Conservation (phyloP, 2,888 invertebrate species). For the Tridacna crocea region DNA sequence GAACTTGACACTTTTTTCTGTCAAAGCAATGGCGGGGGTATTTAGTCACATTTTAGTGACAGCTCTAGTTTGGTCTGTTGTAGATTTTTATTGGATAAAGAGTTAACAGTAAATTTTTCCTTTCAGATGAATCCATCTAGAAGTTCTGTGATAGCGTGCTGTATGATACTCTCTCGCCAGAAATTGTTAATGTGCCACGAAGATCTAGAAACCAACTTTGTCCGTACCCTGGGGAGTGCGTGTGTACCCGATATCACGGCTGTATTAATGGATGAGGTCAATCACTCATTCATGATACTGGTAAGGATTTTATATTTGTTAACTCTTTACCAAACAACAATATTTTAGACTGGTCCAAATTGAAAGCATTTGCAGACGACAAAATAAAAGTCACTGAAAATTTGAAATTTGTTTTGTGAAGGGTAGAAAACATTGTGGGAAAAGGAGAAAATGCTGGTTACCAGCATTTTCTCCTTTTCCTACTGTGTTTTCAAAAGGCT, state of each 20-base stretch:
- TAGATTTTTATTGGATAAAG: background rate
- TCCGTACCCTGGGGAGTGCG: conserved; percentile 81
- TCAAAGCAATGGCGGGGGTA: too few species aligned
- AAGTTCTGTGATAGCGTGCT: conserved; percentile 77
- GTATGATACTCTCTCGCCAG: conserved; percentile 78
- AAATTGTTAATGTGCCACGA: conserved; percentile 83
- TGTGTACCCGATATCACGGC: conserved; percentile 80
- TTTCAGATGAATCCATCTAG: conserved; percentile 56
- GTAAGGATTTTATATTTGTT: conserved; percentile 66
- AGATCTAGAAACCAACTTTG: conserved; percentile 82
- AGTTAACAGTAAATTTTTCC: background rate
- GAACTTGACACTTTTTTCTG: too few species aligned
- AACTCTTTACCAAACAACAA: too few species aligned
- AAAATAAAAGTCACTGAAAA: too few species aligned
- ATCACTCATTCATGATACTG: conserved; percentile 79
- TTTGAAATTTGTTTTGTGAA: too few species aligned
- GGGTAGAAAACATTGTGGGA: too few species aligned
- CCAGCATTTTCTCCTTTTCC: too few species aligned
- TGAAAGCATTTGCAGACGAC: too few species aligned
- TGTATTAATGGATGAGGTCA: conserved; percentile 73
- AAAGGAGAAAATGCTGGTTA: too few species aligned
- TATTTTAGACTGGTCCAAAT: too few species aligned
- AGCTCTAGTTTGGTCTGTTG: background rate
- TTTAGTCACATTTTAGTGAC: background rate
- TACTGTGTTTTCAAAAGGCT: too few species aligned